phyloP scores from a whole-genome alignment of 1,140 invertebrate species.

The Drosophila burlai region DNA sequence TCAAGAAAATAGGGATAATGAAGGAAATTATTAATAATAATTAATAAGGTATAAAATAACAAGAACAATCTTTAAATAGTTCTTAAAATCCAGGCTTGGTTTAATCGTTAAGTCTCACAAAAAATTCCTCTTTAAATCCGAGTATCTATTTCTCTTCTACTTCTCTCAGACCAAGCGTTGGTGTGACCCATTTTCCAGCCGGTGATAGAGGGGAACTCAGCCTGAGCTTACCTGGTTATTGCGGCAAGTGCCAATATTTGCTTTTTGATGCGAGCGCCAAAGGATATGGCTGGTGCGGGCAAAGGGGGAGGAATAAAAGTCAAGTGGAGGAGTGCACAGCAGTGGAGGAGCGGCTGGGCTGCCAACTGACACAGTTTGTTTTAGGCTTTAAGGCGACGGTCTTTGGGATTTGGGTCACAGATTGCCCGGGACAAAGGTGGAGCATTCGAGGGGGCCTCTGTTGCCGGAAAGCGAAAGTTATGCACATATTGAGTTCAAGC shows the following conservation, averaged over 20 bases:
- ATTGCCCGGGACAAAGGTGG: constrained; percentile 65
- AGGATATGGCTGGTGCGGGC: constrained; percentile 9
- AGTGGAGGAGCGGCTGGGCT: constrained; percentile 3
- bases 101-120: not conserved
- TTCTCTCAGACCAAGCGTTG: not conserved
- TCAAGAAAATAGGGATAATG: constrained; percentile 5
- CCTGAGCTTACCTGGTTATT: constrained; percentile 72
- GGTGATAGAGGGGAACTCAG: constrained; percentile 39
- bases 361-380: constrained; percentile 77
- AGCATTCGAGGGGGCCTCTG: constrained; percentile 7
- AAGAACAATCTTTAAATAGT: too few species aligned
- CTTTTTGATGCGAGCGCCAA: constrained; percentile 55
- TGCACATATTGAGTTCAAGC: constrained; percentile 67
- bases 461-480: constrained; percentile 73
- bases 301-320: constrained; percentile 5
- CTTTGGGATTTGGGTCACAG: constrained; percentile 75
- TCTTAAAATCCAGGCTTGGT: not conserved
- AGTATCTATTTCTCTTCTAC: not conserved
- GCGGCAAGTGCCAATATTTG: constrained; percentile 82
- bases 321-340: constrained; percentile 11
- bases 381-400: constrained; percentile 73
- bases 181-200: constrained; percentile 68
- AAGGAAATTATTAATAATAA: not conserved
- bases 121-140: not conserved
- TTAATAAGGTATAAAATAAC: not conserved